Evolutionary conservation across 2,113 vertebrate genomes (phyloP).

Genomic region (Empidonax alnorum): DNA sequence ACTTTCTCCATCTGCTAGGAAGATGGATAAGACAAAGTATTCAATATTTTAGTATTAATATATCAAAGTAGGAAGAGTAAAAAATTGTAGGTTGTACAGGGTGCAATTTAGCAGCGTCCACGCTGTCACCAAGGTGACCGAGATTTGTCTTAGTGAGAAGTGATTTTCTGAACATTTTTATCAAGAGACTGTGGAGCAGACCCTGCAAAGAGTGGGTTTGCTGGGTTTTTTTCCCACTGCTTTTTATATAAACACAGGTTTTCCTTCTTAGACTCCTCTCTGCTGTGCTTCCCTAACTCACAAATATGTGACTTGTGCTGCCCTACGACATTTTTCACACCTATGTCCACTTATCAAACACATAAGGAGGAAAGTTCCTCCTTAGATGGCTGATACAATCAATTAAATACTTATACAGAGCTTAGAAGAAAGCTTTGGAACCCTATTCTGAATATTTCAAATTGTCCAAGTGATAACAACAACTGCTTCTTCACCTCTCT

Average conservation of each 20-base stretch:
- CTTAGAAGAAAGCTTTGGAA: background rate
- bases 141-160: background rate
- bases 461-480: background rate
- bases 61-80: background rate
- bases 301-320: accelerated
- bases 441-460: background rate
- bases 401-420: background rate
- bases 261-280: background rate
- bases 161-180: constrained; percentile 6
- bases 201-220: background rate
- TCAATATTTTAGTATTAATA: constrained; percentile 41
- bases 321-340: background rate
- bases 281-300: background rate
- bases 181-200: background rate
- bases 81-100: background rate
- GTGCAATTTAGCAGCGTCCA: background rate
- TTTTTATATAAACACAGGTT: background rate
- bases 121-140: constrained; percentile 16
- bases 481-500: background rate
- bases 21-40: background rate
- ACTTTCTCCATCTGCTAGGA: background rate
- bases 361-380: background rate
- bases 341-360: background rate
- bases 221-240: background rate
- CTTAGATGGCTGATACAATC: background rate